A percentile compares a stretch with the other conserved stretches of the same genome.
Conservation (phyloP, 2,797 vertebrate species). For the Ctenopoma kingsleyae region DNA sequence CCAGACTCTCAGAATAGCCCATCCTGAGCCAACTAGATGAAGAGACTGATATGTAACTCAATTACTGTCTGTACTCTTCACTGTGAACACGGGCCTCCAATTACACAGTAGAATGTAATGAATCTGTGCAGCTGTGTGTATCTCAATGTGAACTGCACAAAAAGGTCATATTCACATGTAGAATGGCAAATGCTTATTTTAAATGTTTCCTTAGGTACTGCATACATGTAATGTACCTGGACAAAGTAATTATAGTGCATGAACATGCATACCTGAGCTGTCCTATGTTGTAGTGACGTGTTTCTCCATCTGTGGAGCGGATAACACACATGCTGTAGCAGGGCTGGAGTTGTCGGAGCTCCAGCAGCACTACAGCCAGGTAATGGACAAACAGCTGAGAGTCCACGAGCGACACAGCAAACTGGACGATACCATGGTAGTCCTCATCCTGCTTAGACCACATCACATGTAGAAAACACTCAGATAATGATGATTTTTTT, state of each 20-base stretch:
- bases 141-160: background rate
- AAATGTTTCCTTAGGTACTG: background rate
- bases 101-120: slow-evolving; percentile 50
- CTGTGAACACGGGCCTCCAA: slow-evolving; percentile 61
- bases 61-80: slow-evolving; percentile 59
- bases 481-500: background rate
- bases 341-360: slow-evolving; percentile 93
- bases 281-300: slow-evolving; percentile 92
- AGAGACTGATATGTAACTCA: slow-evolving; percentile 60
- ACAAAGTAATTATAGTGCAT: background rate
- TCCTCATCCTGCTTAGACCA: slow-evolving; percentile 86
- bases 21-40: slow-evolving; percentile 42
- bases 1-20: slow-evolving; percentile 40
- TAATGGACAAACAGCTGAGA: slow-evolving; percentile 97
- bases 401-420: slow-evolving; percentile 94
- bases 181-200: background rate
- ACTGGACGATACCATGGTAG: slow-evolving; percentile 96
- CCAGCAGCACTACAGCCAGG: slow-evolving; percentile 94
- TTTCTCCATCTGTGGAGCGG: slow-evolving; percentile 94
- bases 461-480: slow-evolving; percentile 8
- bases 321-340: slow-evolving; percentile 91
- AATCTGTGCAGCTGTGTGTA: slow-evolving; percentile 27
- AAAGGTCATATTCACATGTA: slow-evolving; percentile 22
- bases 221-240: background rate
- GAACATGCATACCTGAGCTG: slow-evolving; percentile 87